These are phyloP conservation scores for Euproctis similis DNA, from an alignment of 2,888 invertebrate genomes.

Conservation along the genomic window DNA sequence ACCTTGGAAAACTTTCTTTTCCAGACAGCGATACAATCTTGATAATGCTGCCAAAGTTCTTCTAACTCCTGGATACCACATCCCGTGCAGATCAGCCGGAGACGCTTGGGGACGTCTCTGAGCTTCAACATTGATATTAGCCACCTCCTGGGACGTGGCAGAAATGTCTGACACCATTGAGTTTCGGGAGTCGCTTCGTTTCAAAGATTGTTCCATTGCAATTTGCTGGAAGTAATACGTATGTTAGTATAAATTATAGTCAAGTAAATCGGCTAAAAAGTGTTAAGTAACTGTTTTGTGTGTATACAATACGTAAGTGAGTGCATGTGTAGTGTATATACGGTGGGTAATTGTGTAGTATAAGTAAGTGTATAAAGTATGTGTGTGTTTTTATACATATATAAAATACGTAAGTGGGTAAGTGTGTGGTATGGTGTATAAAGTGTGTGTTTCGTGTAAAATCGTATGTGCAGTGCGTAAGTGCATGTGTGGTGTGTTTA, in stretches of 20 bases:
- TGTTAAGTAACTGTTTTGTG: too few species aligned
- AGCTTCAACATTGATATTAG: constrained; percentile 73
- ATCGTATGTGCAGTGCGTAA: too few species aligned
- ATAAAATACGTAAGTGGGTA: too few species aligned
- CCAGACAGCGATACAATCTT: constrained; percentile 88
- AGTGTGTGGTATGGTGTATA: too few species aligned
- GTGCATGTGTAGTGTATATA: too few species aligned
- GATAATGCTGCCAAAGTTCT: constrained; percentile 96
- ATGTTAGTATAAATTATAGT: background rate
- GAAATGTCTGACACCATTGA: constrained; percentile 82
- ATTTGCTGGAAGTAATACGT: constrained; percentile 75
- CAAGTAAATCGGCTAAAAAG: too few species aligned
- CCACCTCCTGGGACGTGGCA: constrained; percentile 83
- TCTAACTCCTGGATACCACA: constrained; percentile 99
- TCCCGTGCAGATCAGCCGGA: constrained; percentile 97
- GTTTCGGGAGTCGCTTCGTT: constrained; percentile 80
- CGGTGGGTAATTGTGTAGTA: too few species aligned
- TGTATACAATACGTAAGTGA: too few species aligned
- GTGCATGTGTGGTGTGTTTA: too few species aligned
- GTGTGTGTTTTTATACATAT: too few species aligned
- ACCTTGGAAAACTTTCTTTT: constrained; percentile 96
- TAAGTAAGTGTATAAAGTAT: too few species aligned
- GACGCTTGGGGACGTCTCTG: constrained; percentile 75
- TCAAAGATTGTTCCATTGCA: constrained; percentile 74
- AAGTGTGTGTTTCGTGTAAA: too few species aligned